Percentiles rank a stretch among this genome's conserved stretches.
phyloP scores from a whole-genome alignment of 2,113 vertebrate species.

The Cebidichthys violaceus region DNA sequence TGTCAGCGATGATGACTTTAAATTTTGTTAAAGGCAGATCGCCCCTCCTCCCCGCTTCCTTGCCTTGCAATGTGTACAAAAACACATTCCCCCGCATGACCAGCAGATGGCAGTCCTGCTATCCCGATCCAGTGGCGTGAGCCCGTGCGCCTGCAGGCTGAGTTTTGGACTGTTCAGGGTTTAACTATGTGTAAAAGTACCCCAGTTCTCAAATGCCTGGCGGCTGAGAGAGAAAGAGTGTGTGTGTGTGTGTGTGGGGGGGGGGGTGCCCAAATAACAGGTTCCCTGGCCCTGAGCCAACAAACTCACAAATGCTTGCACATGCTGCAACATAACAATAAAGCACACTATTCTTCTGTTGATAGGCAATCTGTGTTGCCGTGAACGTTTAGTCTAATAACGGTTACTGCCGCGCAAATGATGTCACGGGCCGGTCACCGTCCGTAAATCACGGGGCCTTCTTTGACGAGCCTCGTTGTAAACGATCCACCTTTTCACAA shows the following conservation, averaged over 20 bases:
- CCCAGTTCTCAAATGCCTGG: conserved; percentile 76
- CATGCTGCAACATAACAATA: conserved; percentile 77
- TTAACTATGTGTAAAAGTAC: conserved; percentile 83
- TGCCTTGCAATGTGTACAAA: not conserved
- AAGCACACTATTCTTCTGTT: conserved; percentile 73
- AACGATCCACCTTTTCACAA: conserved; percentile 64
- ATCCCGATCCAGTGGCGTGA: conserved; percentile 64
- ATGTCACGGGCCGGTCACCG: conserved; percentile 76
- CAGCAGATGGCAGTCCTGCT: conserved; percentile 86
- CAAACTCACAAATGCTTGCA: conserved; percentile 76
- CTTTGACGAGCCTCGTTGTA: conserved; percentile 59
- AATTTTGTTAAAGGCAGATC: conserved; percentile 55
- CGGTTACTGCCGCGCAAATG: conserved; percentile 77
- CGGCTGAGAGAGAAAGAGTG: conserved; percentile 35
- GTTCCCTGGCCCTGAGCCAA: conserved; percentile 74
- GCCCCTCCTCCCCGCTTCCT: conserved; percentile 22
- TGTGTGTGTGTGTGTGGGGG: not conserved
- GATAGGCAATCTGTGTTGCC: conserved; percentile 78
- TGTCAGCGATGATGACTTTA: conserved; percentile 72
- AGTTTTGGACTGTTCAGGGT: conserved; percentile 77
- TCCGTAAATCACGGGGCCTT: conserved; percentile 61
- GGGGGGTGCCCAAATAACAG: conserved; percentile 73
- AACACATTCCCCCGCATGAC: conserved; percentile 16
- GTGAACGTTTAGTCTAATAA: conserved; percentile 79
- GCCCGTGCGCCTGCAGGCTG: conserved; percentile 57